Percentiles rank a stretch among this genome's conserved stretches.
These are phyloP conservation scores for Plutella xylostella DNA, from an alignment of 2,888 invertebrate species.

Conservation along the genomic window DNA sequence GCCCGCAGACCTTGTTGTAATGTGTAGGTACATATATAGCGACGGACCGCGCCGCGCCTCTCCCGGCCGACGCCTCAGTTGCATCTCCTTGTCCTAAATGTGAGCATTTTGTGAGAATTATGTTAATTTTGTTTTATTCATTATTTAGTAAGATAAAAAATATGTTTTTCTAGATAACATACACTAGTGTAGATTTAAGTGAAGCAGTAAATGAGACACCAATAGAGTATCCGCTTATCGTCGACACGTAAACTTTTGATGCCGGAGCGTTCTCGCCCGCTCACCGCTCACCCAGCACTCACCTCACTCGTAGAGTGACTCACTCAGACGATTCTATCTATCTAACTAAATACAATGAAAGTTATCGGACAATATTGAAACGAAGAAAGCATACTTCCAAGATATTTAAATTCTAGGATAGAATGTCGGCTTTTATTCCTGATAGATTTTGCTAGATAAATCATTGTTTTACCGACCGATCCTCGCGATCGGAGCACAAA, in stretches of 20 bases:
- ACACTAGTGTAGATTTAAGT: constrained; percentile 68
- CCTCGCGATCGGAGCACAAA: constrained; percentile 63
- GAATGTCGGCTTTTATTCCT: constrained; percentile 66
- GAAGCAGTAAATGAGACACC: constrained; percentile 68
- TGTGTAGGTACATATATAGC: too few species aligned
- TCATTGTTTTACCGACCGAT: constrained; percentile 53
- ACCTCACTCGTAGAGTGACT: constrained; percentile 63
- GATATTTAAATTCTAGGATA: constrained; percentile 64
- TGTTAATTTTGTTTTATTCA: constrained; percentile 59
- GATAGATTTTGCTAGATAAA: constrained; percentile 68
- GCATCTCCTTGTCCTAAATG: constrained; percentile 57
- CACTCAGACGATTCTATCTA: constrained; percentile 51
- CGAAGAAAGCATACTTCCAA: constrained; percentile 65
- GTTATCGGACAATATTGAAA: constrained; percentile 67
- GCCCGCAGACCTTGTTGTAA: constrained; percentile 57
- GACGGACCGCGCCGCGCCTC: constrained; percentile 37
- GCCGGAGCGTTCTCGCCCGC: constrained; percentile 46
- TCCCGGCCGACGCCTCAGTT: constrained; percentile 27
- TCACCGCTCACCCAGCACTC: constrained; percentile 27
- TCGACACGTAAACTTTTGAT: constrained; percentile 59
- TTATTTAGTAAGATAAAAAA: constrained; percentile 49
- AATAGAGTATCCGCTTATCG: constrained; percentile 70
- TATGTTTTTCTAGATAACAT: constrained; percentile 63
- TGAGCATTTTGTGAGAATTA: constrained; percentile 68
- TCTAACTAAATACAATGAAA: constrained; percentile 58